A percentile compares a stretch with the other conserved stretches of the same genome.
Conservation (phyloP, 2,113 vertebrate species). For the Nothobranchius kuhntae region DNA sequence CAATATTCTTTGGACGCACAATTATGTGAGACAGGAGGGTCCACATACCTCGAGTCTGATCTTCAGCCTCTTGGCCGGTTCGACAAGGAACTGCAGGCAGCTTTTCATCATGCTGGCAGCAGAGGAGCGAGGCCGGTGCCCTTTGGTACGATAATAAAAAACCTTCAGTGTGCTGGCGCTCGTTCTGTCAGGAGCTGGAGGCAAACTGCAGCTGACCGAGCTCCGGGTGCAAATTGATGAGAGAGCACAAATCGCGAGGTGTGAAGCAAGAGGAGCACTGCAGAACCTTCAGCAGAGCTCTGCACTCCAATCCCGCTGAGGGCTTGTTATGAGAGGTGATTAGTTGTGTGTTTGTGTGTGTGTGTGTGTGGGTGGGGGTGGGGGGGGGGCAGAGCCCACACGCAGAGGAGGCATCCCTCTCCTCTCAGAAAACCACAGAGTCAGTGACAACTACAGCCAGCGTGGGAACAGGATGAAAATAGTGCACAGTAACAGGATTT, state of each 20-base stretch:
- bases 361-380: background rate
- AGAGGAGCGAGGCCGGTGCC: slow-evolving; percentile 32
- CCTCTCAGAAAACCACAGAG: slow-evolving; percentile 3
- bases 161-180: slow-evolving; percentile 57
- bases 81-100: slow-evolving; percentile 80
- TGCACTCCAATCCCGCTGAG: slow-evolving; percentile 39
- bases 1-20: background rate
- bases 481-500: slow-evolving; percentile 53
- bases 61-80: slow-evolving; percentile 81
- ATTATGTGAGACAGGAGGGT: background rate
- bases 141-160: slow-evolving; percentile 56
- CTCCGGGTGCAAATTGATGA: slow-evolving; percentile 47
- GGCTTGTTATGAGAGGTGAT: slow-evolving; percentile 27
- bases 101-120: slow-evolving; percentile 79
- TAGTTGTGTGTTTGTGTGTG: too few species aligned
- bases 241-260: slow-evolving; percentile 49
- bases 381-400: slow-evolving; percentile 3
- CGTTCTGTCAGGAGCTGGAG: slow-evolving; percentile 35
- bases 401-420: background rate
- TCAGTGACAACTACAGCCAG: background rate
- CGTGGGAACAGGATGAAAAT: slow-evolving; percentile 6
- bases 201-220: slow-evolving; percentile 44
- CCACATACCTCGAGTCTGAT: slow-evolving; percentile 74
- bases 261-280: slow-evolving; percentile 45
- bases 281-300: slow-evolving; percentile 53